These are phyloP conservation scores for Sturnira hondurensis DNA, from an alignment of 2,113 vertebrate species.

Conservation along the genomic window DNA sequence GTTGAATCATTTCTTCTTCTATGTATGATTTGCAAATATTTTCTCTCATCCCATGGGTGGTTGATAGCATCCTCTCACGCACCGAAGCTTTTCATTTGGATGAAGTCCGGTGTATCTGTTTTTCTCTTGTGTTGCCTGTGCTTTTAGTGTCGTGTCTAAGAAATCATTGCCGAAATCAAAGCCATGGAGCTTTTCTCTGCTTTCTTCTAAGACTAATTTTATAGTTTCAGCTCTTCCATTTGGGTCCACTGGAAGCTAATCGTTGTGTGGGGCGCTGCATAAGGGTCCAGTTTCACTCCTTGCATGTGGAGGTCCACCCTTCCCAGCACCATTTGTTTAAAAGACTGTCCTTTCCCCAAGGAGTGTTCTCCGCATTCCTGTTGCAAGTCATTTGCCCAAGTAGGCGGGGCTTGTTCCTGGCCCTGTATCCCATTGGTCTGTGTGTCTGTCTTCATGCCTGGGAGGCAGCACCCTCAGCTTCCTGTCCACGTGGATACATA, in stretches of 20 bases:
- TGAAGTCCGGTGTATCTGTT: not conserved
- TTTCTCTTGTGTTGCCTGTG: not conserved
- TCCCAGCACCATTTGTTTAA: not conserved
- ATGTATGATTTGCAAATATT: not conserved
- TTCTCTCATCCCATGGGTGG: not conserved
- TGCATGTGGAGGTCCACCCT: not conserved
- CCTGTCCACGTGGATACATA: not conserved
- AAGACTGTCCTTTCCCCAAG: not conserved
- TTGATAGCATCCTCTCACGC: no score
- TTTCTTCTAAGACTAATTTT: not conserved
- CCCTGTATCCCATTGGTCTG: not conserved
- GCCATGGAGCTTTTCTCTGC: not conserved
- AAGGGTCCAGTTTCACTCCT: not conserved
- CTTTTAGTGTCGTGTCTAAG: not conserved
- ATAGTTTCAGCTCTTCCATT: no score
- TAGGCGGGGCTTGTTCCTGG: not conserved
- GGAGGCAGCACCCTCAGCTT: not conserved
- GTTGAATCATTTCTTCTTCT: not conserved
- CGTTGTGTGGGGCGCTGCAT: not conserved
- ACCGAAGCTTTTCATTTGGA: not conserved
- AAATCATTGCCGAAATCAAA: no score
- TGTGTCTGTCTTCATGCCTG: not conserved
- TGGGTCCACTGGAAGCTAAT: not conserved
- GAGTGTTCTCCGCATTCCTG: not conserved
- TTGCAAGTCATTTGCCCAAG: not conserved